These are phyloP conservation scores for Eleginops maclovinus DNA, from an alignment of 2,113 vertebrate genomes.

Conservation along the genomic window DNA sequence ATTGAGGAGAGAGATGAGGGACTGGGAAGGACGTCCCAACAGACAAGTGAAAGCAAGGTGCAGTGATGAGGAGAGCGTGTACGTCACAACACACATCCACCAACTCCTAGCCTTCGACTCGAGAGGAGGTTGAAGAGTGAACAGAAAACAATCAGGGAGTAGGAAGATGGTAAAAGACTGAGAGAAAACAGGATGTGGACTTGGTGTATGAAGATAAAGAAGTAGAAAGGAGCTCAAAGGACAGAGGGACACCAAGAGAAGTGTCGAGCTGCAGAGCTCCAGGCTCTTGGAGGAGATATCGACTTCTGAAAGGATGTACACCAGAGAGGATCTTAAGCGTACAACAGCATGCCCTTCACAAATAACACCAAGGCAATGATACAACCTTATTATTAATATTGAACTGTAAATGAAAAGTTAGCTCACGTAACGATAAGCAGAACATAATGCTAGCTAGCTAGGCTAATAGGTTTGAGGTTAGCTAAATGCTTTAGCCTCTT, in stretches of 20 bases:
- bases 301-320: too few relatives aligned
- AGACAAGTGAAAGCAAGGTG: slow-evolving; percentile 55
- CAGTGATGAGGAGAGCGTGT: slow-evolving; percentile 32
- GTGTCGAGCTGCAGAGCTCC: too few relatives aligned
- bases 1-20: slow-evolving; percentile 57
- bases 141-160: background rate
- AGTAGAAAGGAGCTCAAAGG: slow-evolving; percentile 13
- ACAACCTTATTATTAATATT: too few relatives aligned
- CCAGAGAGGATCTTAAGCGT: too few relatives aligned
- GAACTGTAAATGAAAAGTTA: too few relatives aligned
- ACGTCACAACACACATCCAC: slow-evolving; percentile 38
- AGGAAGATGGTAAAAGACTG: slow-evolving; percentile 11
- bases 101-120: slow-evolving; percentile 20
- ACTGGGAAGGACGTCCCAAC: slow-evolving; percentile 53
- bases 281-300: too few relatives aligned
- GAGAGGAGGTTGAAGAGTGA: slow-evolving; percentile 24
- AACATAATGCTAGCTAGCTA: too few relatives aligned
- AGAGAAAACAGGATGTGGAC: slow-evolving; percentile 30
- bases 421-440: too few relatives aligned
- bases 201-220: slow-evolving; percentile 23
- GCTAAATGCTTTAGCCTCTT: too few relatives aligned
- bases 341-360: too few relatives aligned
- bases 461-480: too few relatives aligned
- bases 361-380: too few relatives aligned
- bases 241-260: background rate